These are phyloP conservation scores for Cecropterus lyciades DNA, from an alignment of 1,140 invertebrate species.

Conservation along the genomic window DNA sequence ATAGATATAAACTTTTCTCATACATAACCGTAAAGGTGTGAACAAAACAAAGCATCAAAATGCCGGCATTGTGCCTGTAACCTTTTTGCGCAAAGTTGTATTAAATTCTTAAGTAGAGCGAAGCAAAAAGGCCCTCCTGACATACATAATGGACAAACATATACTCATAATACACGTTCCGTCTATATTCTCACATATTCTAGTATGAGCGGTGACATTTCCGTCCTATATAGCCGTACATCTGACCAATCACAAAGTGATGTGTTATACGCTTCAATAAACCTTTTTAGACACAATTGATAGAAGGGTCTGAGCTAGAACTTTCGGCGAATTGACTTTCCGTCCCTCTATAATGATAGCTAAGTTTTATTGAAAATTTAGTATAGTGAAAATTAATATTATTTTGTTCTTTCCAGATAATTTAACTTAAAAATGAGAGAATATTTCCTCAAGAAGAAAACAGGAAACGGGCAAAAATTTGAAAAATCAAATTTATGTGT, in stretches of 20 bases:
- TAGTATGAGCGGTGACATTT: not conserved
- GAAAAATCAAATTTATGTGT: too few relatives aligned
- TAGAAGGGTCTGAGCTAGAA: too few relatives aligned
- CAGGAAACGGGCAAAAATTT: too few relatives aligned
- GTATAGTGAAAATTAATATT: too few relatives aligned
- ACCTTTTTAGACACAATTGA: not conserved
- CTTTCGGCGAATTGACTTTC: too few relatives aligned
- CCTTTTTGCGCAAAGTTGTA: constrained; percentile 32
- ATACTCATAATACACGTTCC: not conserved
- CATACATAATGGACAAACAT: constrained; percentile 1
- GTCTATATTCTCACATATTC: not conserved
- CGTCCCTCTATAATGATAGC: too few relatives aligned
- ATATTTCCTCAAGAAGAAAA: too few relatives aligned
- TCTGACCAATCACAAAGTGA: not conserved
- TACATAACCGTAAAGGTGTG: constrained; percentile 11
- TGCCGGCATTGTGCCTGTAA: constrained; percentile 14
- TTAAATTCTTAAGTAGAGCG: constrained; percentile 29
- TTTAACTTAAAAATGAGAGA: too few relatives aligned
- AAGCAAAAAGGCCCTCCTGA: constrained; percentile 14
- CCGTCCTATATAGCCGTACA: not conserved
- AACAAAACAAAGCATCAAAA: constrained; percentile 13
- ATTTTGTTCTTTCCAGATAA: too few relatives aligned
- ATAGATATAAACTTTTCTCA: constrained; percentile 3
- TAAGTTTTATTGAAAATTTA: too few relatives aligned
- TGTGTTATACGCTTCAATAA: not conserved